Conservation (phyloP, 23 tunicate species). For the Halocynthia aurantium region DNA sequence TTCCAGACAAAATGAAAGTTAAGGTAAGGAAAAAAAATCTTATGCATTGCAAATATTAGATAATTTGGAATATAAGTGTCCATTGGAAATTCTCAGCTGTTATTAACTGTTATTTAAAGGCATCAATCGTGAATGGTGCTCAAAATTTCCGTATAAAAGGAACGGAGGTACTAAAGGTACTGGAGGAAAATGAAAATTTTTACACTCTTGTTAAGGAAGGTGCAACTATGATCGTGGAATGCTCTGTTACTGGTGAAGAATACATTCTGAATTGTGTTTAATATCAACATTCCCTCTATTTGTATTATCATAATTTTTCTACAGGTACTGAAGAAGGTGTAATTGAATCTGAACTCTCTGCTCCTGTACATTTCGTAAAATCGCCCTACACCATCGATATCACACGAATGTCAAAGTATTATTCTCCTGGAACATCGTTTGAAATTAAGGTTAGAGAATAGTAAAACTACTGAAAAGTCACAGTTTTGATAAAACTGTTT, state of each 20-base stretch:
- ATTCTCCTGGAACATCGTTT: slow-evolving; percentile 22
- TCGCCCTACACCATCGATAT: slow-evolving; percentile 46
- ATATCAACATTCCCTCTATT: no score
- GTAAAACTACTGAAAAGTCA: neutral
- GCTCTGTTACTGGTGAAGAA: slow-evolving; percentile 8
- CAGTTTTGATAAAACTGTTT: no score
- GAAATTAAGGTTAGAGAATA: slow-evolving; percentile 21
- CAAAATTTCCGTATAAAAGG: neutral
- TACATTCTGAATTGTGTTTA: neutral
- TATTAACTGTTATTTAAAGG: slow-evolving; percentile 14
- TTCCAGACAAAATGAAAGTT: neutral
- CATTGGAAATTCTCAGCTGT: neutral
- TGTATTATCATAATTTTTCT: no score
- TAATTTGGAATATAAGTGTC: neutral
- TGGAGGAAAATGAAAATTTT: neutral
- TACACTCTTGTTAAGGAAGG: slow-evolving; percentile 7
- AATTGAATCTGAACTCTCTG: slow-evolving; percentile 20
- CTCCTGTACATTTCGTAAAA: slow-evolving; percentile 18
- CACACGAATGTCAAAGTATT: slow-evolving; percentile 35
- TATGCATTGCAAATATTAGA: neutral
- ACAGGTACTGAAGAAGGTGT: slow-evolving; percentile 35
- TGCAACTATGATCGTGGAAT: slow-evolving; percentile 11
- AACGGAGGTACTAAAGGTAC: slow-evolving; percentile 8
- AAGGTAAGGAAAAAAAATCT: neutral
- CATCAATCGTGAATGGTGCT: neutral